Evolutionary conservation across 1,140 invertebrate species (phyloP), one percentile per base, ranked within the genome.

Genomic region (Mya arenaria): DNA sequence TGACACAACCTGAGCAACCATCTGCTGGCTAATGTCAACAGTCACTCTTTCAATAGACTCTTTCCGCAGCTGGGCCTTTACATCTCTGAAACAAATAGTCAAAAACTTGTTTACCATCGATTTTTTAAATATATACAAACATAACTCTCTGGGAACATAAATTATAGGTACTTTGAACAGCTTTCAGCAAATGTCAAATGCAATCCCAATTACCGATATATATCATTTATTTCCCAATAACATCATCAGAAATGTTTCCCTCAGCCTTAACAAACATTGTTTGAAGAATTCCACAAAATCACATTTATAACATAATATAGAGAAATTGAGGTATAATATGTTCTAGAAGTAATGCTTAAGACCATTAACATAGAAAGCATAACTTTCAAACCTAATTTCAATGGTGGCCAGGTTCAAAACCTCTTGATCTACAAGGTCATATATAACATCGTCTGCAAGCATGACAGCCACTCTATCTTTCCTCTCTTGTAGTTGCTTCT

Each of bases 321-420:
- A n/a, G n/a, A n/a, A n/a, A n/a, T n/a, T n/a, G n/a, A n/a, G n/a
- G n/a, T n/a, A n/a, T n/a, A n/a, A n/a, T n/a, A n/a, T n/a, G n/a
- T n/a, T n/a, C n/a, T n/a, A n/a, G n/a, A n/a, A n/a, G n/a, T n/a
- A n/a, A n/a, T n/a, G n/a, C n/a, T n/a, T n/a, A n/a, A n/a, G n/a
- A n/a, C n/a, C n/a, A n/a, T n/a, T n/a, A n/a, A n/a, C n/a, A n/a
- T n/a, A n/a, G n/a, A n/a, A n/a, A n/a, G n/a, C n/a, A n/a, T n/a
- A n/a, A n/a, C n/a, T n/a, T n/a, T n/a, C n/a, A n/a, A n/a, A 89
- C 89, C 85, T 86, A 58, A 88, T 69, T 83, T 89, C 72, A 63
- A 66, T 65, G 6, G 60, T 82, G 6, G 85, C 82, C 15, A 84
- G 15, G 30, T 85, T 85, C 0, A 75, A 28, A 1, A 66, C 39